These are phyloP conservation scores for Bombus sylvicola DNA, from an alignment of 1,140 invertebrate species.

Conservation along the genomic window DNA sequence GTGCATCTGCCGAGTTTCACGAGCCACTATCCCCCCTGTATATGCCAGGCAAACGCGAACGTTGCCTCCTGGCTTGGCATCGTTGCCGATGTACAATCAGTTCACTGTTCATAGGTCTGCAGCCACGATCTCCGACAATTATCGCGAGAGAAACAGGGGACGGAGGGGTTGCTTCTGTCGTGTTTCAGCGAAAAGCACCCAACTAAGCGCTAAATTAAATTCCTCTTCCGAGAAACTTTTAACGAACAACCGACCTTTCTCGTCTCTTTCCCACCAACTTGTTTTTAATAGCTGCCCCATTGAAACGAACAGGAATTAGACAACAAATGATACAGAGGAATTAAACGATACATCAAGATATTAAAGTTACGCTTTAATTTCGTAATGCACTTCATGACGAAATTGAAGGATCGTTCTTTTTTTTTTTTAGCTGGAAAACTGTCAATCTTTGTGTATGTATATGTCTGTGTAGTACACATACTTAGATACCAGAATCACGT, in stretches of 20 bases:
- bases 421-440: no score
- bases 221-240: conserved; percentile 39
- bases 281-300: neutral
- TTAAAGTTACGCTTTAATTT: no score
- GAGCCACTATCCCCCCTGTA: conserved; percentile 42
- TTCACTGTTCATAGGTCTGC: conserved; percentile 61
- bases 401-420: no score
- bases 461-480: no score
- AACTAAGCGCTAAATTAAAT: conserved; percentile 49
- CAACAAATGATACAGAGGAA: neutral
- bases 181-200: neutral
- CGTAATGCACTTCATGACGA: no score
- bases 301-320: neutral
- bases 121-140: conserved; percentile 63
- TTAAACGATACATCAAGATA: neutral
- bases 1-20: conserved; percentile 68
- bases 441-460: no score
- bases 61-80: conserved; percentile 45
- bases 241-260: conserved; percentile 25
- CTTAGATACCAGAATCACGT: no score
- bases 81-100: conserved; percentile 61
- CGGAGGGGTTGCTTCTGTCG: neutral
- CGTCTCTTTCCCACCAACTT: neutral
- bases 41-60: conserved; percentile 47
- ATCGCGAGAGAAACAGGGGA: conserved; percentile 29